These are phyloP conservation scores for Pseudachorutes palmiensis DNA, from an alignment of 1,140 invertebrate species.

Conservation along the genomic window DNA sequence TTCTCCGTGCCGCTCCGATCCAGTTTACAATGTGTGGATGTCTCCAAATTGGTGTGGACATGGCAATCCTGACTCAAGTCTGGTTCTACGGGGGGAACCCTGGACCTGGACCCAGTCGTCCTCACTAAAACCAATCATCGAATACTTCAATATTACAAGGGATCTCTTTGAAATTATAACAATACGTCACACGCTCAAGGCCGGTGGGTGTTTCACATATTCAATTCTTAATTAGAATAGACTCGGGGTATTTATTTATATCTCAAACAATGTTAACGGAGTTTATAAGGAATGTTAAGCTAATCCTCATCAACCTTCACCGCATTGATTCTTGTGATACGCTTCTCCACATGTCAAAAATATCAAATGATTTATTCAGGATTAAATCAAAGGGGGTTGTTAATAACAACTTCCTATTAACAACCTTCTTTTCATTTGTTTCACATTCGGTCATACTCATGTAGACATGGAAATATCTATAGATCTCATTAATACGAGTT, in stretches of 20 bases:
- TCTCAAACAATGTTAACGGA: too few species aligned
- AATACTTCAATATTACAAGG: neutral
- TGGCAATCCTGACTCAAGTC: constrained; percentile 74
- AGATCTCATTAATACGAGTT: too few species aligned
- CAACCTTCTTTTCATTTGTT: too few species aligned
- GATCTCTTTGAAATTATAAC: neutral
- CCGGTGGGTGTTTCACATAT: neutral
- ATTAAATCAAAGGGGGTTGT: too few species aligned
- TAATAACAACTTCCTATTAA: too few species aligned
- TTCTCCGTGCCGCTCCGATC: constrained; percentile 74
- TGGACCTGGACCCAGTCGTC: too few species aligned
- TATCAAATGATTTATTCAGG: too few species aligned
- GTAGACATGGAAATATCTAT: too few species aligned
- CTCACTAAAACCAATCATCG: neutral
- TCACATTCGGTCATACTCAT: too few species aligned
- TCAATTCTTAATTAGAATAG: neutral
- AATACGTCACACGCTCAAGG: too few species aligned
- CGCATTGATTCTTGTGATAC: too few species aligned
- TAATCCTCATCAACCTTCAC: neutral
- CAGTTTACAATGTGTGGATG: constrained; percentile 94
- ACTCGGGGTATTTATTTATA: neutral
- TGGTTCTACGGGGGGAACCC: constrained; percentile 45
- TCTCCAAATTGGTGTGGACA: constrained; percentile 79
- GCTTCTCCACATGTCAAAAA: too few species aligned
- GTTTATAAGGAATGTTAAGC: neutral